Evolutionary conservation across 2,888 invertebrate genomes (phyloP), one percentile per base, ranked within the genome.

Genomic region (Epicampocera succincta): DNA sequence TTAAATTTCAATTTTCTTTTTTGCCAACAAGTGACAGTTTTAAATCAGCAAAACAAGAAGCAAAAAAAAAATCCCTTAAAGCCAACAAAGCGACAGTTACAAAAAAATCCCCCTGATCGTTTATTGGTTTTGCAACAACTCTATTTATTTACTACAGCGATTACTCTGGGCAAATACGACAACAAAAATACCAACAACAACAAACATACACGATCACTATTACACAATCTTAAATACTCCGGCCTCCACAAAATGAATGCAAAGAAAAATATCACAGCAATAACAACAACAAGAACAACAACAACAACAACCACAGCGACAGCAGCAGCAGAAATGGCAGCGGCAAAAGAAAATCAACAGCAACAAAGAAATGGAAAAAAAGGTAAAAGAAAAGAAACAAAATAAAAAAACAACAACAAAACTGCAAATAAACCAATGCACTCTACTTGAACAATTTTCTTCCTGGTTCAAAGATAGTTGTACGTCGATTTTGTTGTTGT

Each of bases 401-500:
- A 21, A 48, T 11, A 33, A 65, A 46, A 48, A 50, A 21, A 33
- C n/a, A 63, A 54, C 8, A 65, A 50, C 29, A 33, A 60, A 72
- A 69, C 74, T 54, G 66, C 82, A 82, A 82, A 82, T 82, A 82
- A 82, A 82, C 82, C 82, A 78, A 82, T 82, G 82, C 78, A 82
- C 83, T 72, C 83, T 83, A 84, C 80, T 84, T 83, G 84, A 83
- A 84, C 80, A 83, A 86, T 89, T 89, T 88, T 87, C 89, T 89
- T 89, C 89, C 89, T 89, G 90, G 89, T 89, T 86, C 88, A 87
- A 85, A 87, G 83, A 84, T 83, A 80, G 78, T 84, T 84, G 84
- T 54, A 68, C 68, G 68, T 69, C 38, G 52, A 38, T 65, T 72
- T 74, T 73, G 54, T 74, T 74, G 66, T 63, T 33, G 54, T 56